These are phyloP conservation scores for Pygocentrus nattereri DNA, from an alignment of 2,797 vertebrate genomes.

Conservation along the genomic window DNA sequence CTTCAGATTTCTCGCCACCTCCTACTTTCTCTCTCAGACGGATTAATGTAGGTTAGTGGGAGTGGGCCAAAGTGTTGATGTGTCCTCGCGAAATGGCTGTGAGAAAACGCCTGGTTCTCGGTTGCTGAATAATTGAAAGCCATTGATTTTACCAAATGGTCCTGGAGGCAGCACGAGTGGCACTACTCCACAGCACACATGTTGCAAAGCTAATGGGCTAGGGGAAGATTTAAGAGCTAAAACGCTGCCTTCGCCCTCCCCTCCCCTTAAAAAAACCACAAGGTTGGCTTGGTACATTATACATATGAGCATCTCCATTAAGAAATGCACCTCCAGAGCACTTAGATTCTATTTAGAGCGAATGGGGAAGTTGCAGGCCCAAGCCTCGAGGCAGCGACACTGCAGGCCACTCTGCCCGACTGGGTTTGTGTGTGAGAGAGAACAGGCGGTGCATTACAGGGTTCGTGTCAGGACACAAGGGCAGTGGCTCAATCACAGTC, in stretches of 20 bases:
- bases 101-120: constrained; percentile 55
- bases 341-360: constrained; percentile 24
- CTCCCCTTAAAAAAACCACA: constrained; percentile 58
- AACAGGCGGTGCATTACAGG: not conserved
- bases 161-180: constrained; percentile 55
- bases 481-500: constrained; percentile 16
- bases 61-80: constrained; percentile 32
- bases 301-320: constrained; percentile 18
- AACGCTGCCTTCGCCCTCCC: constrained; percentile 8
- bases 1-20: constrained; percentile 27
- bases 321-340: constrained; percentile 22
- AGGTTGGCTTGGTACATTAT: constrained; percentile 31
- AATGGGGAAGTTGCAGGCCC: not conserved
- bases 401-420: not conserved
- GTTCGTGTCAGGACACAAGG: constrained; percentile 44
- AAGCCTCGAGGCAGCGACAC: not conserved
- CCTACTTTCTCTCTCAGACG: constrained; percentile 5
- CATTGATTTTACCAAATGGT: constrained; percentile 69
- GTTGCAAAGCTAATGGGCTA: constrained; percentile 54
- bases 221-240: constrained; percentile 49
- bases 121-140: constrained; percentile 71
- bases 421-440: constrained; percentile 9
- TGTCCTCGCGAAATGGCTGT: constrained; percentile 49
- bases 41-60: constrained; percentile 36
- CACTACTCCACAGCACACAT: constrained; percentile 12